A percentile compares a stretch with the other conserved stretches of the same genome.
phyloP scores from a whole-genome alignment of 2,113 vertebrate species.

The Myotis lucifugus region DNA sequence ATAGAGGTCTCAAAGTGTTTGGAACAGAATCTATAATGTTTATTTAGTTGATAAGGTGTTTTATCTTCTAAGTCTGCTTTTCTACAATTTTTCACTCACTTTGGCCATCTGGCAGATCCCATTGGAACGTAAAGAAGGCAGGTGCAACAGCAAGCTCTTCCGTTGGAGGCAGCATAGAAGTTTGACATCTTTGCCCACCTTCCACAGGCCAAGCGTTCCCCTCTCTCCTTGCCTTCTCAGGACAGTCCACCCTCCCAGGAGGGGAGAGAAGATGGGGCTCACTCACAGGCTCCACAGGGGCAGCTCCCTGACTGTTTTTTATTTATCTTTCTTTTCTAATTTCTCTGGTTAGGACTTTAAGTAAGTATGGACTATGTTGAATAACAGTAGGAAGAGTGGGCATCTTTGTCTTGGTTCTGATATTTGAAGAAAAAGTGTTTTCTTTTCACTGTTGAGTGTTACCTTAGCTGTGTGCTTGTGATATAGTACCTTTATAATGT shows the following conservation, averaged over 20 bases:
- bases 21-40: constrained; percentile 95
- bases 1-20: constrained; percentile 93
- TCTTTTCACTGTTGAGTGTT: background rate
- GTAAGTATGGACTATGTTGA: background rate
- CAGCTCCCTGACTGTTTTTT: background rate
- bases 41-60: constrained; percentile 93
- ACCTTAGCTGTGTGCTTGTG: background rate
- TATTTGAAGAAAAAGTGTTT: background rate
- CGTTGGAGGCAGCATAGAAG: background rate
- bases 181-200: background rate
- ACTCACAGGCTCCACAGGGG: background rate
- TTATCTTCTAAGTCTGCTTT: constrained; percentile 91
- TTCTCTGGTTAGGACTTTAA: background rate
- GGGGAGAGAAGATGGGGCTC: background rate
- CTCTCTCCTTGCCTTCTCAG: background rate
- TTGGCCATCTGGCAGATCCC: constrained; percentile 87
- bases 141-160: background rate
- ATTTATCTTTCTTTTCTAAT: background rate
- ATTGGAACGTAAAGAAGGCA: background rate
- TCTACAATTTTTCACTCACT: constrained; percentile 96
- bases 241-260: background rate
- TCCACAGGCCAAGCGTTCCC: background rate
- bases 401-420: background rate
- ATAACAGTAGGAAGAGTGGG: background rate
- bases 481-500: background rate